These are phyloP conservation scores for Hedya salicella DNA, from an alignment of 2,888 invertebrate species.

Conservation along the genomic window DNA sequence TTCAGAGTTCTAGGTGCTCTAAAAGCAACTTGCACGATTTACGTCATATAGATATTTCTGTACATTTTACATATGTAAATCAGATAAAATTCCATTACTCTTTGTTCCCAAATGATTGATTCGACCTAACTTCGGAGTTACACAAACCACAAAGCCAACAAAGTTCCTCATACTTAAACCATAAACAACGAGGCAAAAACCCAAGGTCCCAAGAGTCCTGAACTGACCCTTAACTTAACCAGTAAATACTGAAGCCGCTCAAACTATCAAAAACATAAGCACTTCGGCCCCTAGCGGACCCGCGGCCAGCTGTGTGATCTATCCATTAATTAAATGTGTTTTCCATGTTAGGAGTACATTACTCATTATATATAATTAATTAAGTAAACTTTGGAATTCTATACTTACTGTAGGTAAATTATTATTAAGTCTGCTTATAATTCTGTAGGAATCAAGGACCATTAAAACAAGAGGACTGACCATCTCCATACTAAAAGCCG, in stretches of 20 bases:
- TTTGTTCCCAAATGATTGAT: not conserved
- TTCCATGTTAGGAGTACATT: conserved; percentile 50
- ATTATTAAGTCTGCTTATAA: not conserved
- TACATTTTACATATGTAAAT: no score
- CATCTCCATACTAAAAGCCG: no score
- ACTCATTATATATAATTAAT: conserved; percentile 37
- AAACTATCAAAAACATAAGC: conserved; percentile 83
- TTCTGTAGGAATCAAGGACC: no score
- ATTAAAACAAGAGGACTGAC: no score
- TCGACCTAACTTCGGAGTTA: not conserved
- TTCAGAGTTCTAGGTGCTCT: no score
- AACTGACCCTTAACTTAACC: conserved; percentile 80
- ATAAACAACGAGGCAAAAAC: conserved; percentile 43
- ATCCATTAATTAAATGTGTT: conserved; percentile 59
- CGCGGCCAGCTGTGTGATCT: conserved; percentile 60
- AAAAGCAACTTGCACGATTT: no score
- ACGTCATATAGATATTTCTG: no score
- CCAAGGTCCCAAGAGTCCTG: conserved; percentile 64
- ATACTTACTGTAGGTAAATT: conserved; percentile 27
- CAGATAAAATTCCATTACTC: no score
- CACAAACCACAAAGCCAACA: conserved; percentile 14
- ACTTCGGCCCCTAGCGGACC: conserved; percentile 69
- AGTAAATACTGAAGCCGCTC: conserved; percentile 82
- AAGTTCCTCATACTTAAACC: conserved; percentile 24
- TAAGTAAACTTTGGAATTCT: conserved; percentile 20